These are phyloP conservation scores for Zosterops lateralis DNA, from an alignment of 2,113 vertebrate species.

Conservation along the genomic window DNA sequence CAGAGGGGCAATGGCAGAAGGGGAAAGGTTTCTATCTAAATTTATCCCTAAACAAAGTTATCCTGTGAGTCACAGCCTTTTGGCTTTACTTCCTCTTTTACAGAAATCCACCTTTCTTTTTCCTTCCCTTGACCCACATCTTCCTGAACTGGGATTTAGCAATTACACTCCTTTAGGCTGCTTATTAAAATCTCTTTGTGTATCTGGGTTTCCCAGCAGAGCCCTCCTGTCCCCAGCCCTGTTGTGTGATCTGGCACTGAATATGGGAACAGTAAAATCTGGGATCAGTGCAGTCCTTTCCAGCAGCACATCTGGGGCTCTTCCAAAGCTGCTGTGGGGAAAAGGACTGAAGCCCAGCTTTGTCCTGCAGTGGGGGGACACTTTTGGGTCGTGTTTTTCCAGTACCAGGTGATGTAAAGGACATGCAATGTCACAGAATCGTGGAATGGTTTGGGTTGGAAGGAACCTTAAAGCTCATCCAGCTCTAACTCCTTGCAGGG, in stretches of 20 bases:
- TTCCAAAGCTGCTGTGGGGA: not conserved
- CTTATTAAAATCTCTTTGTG: not conserved
- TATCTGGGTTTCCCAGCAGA: not conserved
- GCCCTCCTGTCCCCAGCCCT: not conserved
- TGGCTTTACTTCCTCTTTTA: not conserved
- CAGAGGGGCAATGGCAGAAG: fast-evolving
- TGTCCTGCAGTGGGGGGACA: fast-evolving
- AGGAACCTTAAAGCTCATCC: not conserved
- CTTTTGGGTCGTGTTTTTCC: fast-evolving
- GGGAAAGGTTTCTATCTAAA: not conserved
- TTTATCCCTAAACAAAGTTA: not conserved
- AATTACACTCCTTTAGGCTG: not conserved
- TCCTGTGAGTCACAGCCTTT: not conserved
- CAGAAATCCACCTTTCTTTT: not conserved
- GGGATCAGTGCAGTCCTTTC: not conserved
- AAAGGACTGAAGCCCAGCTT: fast-evolving
- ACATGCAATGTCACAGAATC: not conserved
- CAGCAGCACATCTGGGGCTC: not conserved
- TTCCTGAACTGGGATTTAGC: not conserved
- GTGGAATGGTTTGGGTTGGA: not conserved
- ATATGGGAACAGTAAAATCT: not conserved
- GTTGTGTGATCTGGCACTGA: not conserved
- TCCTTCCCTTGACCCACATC: not conserved
- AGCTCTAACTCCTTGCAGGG: not conserved
- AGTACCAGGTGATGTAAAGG: not conserved